Base-by-base conservation (phyloP, 2,888 invertebrate species). In the Eremobia ochroleuca region DNA sequence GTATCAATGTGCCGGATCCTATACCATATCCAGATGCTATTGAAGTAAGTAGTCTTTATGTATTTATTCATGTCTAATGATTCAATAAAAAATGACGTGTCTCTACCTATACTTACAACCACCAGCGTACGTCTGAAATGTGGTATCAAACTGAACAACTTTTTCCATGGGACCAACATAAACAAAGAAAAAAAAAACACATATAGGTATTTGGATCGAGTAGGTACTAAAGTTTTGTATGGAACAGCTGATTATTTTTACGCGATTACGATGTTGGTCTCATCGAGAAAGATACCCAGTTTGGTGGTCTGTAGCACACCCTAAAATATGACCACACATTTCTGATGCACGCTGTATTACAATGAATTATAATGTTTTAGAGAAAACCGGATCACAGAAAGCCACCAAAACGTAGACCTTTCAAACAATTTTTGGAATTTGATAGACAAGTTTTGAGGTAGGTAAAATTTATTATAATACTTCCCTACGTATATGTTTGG, bases 361-460 rank as follows among this genome's bases (percentile, higher is more conserved):
- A 66, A 49, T 21, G 49, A 46, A 64, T 4, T 13, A 67, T 73
- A 25, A 66, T 82, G 67, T 73, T 97, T 91, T 96, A 90, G 97
- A 97, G 91, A 89, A 49, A 90, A 21, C 90, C 89, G 25, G 83
- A 88, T 43, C 85, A 77, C 13, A 79, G 81, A 2, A 92, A 92
- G 82, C 92, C 92, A 65, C 97, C 97, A 52, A 97, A 97, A 81
- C 96, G 97, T 21, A 97, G 98, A 90, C 97, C 98, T 0, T 97
- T 98, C 78, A 98, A 97, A 62, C 98, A 99, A 91, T 99, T 99
- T 95, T 94, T 99, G 79, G 98, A 98, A 88, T 98, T 98, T 91
- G 99, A 99, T 93, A 97, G 98, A 89, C 97, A 98, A 92, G 97
- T 97, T 52, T 95, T 94, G 89, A 97, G 91, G 97, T 97, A 92